Base-by-base conservation (phyloP, 2,888 invertebrate genomes). In the Ophion ellenae region DNA sequence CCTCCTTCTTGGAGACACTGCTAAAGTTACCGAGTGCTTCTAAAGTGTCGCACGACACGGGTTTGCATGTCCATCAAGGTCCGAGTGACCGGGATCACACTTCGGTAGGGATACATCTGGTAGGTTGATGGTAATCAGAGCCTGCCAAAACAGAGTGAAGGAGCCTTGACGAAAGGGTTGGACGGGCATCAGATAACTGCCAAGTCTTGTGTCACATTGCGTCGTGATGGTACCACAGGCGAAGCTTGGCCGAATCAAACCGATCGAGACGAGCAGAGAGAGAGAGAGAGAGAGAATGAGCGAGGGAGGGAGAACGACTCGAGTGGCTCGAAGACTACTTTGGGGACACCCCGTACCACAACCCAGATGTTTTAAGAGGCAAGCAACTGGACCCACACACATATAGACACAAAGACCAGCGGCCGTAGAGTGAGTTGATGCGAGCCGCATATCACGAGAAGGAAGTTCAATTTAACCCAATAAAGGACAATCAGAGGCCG, bases 401-500 rank as follows among this genome's bases (percentile, higher is more conserved):
- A 17, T 17, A 5, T 17, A 4, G 14, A 4, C 53, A 53, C 53
- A 53, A 5, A 53, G 53, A 17, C 17, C 53, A 53, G 17, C 53
- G 17, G 70, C 45, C 76, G 73, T 45, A 45, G 75, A 76, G 75
- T 76, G 94, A 93, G 93, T 94, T 94, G 93, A 94, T 94, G 94
- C 93, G 93, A 92, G 93, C 93, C 92, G 93, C 92, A 92, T 94
- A 94, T 94, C 94, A 94, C 93, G 94, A 94, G 93, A 93, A 94
- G 94, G 94, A 94, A 94, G 94, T 94, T 92, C 94, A 94, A 94
- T 94, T 94, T 94, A 94, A 94, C 94, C 92, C 94, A 94, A 94
- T 94, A 94, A 94, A 94, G 92, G 94, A 94, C 93, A 94, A 94
- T 94, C 94, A 94, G 93, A 94, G 94, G 91, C 93, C 93, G 93